Evolutionary conservation across 2,888 invertebrate species (phyloP).

Genomic region (Erannis defoliaria): DNA sequence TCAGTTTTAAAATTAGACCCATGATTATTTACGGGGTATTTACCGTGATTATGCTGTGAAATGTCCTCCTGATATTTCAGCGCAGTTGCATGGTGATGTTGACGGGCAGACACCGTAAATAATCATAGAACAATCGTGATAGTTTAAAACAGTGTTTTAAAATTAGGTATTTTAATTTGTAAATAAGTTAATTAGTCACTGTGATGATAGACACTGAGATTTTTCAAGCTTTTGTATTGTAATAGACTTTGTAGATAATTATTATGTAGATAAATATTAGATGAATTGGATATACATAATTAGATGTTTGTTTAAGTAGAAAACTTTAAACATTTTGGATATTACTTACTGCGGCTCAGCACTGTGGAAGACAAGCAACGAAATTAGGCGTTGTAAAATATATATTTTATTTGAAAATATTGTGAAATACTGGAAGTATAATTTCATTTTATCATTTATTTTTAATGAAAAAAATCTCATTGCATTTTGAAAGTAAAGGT

Average conservation of each 20-base stretch:
- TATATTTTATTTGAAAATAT: background rate
- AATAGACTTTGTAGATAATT: conserved; percentile 5
- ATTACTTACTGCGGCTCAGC: conserved; percentile 20
- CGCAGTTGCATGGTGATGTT: too few species aligned
- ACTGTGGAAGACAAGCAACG: conserved; percentile 21
- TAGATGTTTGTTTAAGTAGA: background rate
- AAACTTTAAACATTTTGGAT: background rate
- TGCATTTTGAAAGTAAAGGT: too few species aligned
- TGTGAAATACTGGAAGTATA: too few species aligned
- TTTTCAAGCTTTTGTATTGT: conserved; percentile 28
- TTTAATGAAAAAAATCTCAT: too few species aligned
- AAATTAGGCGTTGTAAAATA: conserved; percentile 10
- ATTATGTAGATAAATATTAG: background rate
- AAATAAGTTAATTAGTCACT: conserved; percentile 16
- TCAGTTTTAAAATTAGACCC: background rate
- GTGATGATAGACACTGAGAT: conserved; percentile 26
- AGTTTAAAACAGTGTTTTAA: too few species aligned
- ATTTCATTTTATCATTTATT: too few species aligned
- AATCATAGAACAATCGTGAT: too few species aligned
- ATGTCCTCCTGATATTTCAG: too few species aligned
- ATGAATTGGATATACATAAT: background rate
- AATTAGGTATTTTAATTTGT: conserved; percentile 6
- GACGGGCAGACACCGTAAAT: too few species aligned
- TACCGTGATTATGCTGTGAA: too few species aligned
- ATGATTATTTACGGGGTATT: too few species aligned